Base-by-base conservation (phyloP, 2,888 invertebrate genomes). In the Monopis laevigella region DNA sequence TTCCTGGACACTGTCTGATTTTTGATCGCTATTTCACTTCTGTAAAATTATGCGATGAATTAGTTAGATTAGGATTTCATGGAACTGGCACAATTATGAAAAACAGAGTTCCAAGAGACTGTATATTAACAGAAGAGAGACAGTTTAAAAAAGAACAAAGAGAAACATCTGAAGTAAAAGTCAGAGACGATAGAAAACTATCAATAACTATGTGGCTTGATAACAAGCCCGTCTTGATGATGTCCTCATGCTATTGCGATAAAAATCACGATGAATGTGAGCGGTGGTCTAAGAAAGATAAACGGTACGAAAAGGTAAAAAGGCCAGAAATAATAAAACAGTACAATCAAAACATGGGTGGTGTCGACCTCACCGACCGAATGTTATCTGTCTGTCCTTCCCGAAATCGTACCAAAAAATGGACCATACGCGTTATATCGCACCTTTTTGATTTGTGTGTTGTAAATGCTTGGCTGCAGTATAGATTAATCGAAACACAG, bases 361-460 rank as follows among this genome's bases (percentile, higher is more conserved):
- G 51, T 7, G 47, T 51, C 8, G 45, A 47, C 34, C 35, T 49
- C 17, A 40, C 48, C 3, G 48, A 49, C 14, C 35, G 45, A 13
- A 24, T 49, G 40, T 28, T 49, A 7, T 39, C 47, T 16, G 45
- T 51, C 5, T 49, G 29, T 12, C 29, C 29, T 5, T 27, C 26
- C 10, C 11, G 48, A 17, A 14, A 30, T 7, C 32, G 45, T 24
- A 48, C 45, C 17, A 43, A 40, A 18, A 48, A 49, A 32, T 49
- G 45, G 46, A 48, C 47, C 11, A 30, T 41, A 18, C 40, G 49
- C 12, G 41, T 50, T 24, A 45, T 50, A 17, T 40, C 41, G 28
- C 45, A 48, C 39, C 43, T 51, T 45, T 39, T 49, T 38, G 50
- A 51, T 24, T 38, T 50, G 12, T 32, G 45, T 21, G 43, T 46